These are phyloP conservation scores for Geodia barretti DNA, from an alignment of 37 sponge, comb jelly and placozoan species.

Conservation along the genomic window DNA sequence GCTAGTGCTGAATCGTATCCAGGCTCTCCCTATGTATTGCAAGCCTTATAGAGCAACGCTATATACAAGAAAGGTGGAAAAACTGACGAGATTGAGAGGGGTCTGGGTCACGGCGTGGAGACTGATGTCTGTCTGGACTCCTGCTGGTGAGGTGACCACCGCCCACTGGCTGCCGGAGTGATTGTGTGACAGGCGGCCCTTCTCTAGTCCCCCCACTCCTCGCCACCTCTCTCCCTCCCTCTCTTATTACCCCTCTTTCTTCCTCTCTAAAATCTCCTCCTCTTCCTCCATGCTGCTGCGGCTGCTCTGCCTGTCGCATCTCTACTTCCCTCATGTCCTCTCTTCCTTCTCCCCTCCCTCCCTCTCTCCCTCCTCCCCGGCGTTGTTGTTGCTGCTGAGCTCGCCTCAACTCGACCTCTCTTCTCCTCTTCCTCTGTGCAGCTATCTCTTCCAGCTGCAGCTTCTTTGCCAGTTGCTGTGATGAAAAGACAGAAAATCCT, in stretches of 20 bases:
- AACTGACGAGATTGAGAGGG: neutral
- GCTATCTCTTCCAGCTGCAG: conserved; percentile 17
- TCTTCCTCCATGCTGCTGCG: no score
- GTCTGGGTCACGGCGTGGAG: neutral
- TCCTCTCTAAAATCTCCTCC: no score
- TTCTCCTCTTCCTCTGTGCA: neutral
- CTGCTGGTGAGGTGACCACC: neutral
- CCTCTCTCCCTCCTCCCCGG: neutral
- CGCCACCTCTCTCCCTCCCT: neutral
- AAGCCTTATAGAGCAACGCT: no score
- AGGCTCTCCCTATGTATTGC: no score
- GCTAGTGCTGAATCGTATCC: no score
- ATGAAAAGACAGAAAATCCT: no score
- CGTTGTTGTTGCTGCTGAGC: neutral
- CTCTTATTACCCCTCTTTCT: neutral
- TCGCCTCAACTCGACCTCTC: neutral
- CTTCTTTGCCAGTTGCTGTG: conserved; percentile 6
- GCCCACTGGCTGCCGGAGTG: neutral
- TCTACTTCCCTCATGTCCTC: conserved; percentile 8
- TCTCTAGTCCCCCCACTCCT: neutral
- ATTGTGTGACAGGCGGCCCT: neutral
- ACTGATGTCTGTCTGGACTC: neutral
- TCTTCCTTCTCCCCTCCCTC: neutral
- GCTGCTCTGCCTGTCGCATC: neutral
- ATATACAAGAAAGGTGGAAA: neutral